These are phyloP conservation scores for Acrobasis suavella DNA, from an alignment of 2,888 invertebrate genomes.

Conservation along the genomic window DNA sequence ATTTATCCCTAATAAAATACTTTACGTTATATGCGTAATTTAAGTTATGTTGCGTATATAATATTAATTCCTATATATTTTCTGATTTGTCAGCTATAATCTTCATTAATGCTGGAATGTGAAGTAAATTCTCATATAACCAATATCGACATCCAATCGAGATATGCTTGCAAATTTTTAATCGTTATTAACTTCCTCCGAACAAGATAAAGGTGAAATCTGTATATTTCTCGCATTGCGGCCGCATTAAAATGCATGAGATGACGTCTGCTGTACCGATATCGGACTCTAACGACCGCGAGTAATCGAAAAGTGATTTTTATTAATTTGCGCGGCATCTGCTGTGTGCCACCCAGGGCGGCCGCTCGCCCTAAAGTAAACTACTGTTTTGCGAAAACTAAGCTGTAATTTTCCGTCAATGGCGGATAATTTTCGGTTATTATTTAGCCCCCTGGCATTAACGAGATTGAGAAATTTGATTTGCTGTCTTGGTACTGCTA, in stretches of 20 bases:
- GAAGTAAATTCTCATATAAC: constrained; percentile 14
- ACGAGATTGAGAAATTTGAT: constrained; percentile 40
- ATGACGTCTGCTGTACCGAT: constrained; percentile 50
- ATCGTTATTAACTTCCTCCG: constrained; percentile 14
- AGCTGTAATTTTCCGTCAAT: constrained; percentile 47
- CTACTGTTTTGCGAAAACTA: constrained; percentile 20
- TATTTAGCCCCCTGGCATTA: constrained; percentile 11
- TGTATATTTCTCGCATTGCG: constrained; percentile 22
- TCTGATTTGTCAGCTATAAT: neutral
- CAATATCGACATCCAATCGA: constrained; percentile 5
- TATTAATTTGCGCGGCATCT: constrained; percentile 58
- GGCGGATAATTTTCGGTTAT: constrained; percentile 38
- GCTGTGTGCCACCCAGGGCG: constrained; percentile 63
- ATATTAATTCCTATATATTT: neutral
- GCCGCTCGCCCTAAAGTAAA: constrained; percentile 22
- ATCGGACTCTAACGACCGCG: constrained; percentile 54
- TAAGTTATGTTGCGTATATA: too few species aligned
- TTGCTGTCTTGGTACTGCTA: constrained; percentile 25
- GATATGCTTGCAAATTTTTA: constrained; percentile 20
- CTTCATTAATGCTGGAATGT: constrained; percentile 7
- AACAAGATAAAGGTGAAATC: constrained; percentile 8
- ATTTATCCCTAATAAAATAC: too few species aligned
- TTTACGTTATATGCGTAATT: too few species aligned
- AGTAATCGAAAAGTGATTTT: constrained; percentile 63
- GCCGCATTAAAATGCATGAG: constrained; percentile 60